Conservation (phyloP, 2,888 invertebrate genomes). For the Atrina japonica region DNA sequence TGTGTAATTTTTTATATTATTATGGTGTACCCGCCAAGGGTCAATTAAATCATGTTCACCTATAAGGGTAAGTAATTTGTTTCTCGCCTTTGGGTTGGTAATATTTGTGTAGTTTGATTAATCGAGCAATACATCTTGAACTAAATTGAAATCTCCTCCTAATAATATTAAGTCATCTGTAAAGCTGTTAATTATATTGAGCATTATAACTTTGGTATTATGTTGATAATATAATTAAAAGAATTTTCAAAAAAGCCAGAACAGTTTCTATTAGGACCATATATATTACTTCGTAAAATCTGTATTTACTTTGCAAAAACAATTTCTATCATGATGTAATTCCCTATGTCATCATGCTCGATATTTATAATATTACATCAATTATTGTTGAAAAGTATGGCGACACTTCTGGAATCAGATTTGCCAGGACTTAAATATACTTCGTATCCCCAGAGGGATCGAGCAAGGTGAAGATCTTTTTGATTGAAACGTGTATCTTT, state of each 20-base stretch:
- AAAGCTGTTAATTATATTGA: constrained; percentile 1
- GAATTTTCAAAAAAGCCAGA: constrained; percentile 15
- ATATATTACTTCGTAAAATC: constrained; percentile 1
- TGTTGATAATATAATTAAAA: too few species aligned
- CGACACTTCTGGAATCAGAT: constrained; percentile 6
- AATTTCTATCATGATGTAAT: constrained; percentile 7
- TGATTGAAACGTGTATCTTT: neutral
- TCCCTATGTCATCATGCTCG: neutral
- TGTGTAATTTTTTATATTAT: neutral
- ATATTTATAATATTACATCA: neutral
- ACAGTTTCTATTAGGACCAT: constrained; percentile 23
- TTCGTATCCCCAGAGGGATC: constrained; percentile 10
- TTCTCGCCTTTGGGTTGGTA: constrained; percentile 19
- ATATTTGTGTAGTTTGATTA: neutral
- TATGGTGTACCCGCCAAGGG: neutral
- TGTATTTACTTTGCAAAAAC: neutral
- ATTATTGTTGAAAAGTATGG: constrained; percentile 18
- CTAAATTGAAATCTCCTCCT: constrained; percentile 16
- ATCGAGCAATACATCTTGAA: neutral
- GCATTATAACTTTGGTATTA: too few species aligned
- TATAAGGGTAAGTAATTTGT: neutral
- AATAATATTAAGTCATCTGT: neutral
- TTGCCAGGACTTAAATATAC: neutral
- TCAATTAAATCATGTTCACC: constrained; percentile 8
- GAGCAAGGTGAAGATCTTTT: constrained; percentile 7